phyloP scores from a whole-genome alignment of 1,140 invertebrate species.

The Zaprionus gabonicus region DNA sequence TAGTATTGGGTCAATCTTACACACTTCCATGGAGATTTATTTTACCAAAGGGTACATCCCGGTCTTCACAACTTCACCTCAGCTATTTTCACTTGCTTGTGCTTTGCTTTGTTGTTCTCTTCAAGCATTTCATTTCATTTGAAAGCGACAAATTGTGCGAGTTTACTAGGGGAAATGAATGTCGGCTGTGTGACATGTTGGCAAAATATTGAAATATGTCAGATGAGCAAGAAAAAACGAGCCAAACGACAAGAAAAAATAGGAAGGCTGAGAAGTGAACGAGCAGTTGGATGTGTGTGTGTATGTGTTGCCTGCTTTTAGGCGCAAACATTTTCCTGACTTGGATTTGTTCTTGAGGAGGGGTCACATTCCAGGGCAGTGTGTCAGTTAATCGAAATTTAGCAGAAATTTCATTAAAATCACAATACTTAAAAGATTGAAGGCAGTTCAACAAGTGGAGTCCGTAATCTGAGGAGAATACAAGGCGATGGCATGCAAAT shows the following conservation, averaged over 20 bases:
- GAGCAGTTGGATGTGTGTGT: slow-evolving; percentile 38
- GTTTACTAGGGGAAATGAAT: slow-evolving; percentile 80
- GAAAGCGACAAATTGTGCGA: slow-evolving; percentile 80
- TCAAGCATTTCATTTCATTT: slow-evolving; percentile 69
- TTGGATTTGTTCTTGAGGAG: neutral
- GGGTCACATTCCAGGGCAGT: neutral
- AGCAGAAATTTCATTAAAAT: neutral
- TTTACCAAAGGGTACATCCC: neutral
- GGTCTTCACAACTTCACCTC: neutral
- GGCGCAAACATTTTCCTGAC: slow-evolving; percentile 11
- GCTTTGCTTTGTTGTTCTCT: slow-evolving; percentile 49
- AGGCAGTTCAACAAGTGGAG: slow-evolving; percentile 7
- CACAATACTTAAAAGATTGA: slow-evolving; percentile 1
- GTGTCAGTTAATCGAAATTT: slow-evolving; percentile 12
- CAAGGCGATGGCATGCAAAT: slow-evolving; percentile 31
- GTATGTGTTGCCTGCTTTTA: slow-evolving; percentile 39
- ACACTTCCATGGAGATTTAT: no score
- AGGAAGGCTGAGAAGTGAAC: slow-evolving; percentile 22
- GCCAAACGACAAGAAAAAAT: slow-evolving; percentile 12
- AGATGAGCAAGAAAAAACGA: slow-evolving; percentile 10
- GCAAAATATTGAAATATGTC: slow-evolving; percentile 75
- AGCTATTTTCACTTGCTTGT: slow-evolving; percentile 12
- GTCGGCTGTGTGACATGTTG: slow-evolving; percentile 78
- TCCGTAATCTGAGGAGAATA: neutral
- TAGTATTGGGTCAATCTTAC: no score